Percentiles rank a stretch among this genome's conserved stretches.
Conservation (phyloP, 1,140 invertebrate genomes). For the Ceratina australensis region DNA sequence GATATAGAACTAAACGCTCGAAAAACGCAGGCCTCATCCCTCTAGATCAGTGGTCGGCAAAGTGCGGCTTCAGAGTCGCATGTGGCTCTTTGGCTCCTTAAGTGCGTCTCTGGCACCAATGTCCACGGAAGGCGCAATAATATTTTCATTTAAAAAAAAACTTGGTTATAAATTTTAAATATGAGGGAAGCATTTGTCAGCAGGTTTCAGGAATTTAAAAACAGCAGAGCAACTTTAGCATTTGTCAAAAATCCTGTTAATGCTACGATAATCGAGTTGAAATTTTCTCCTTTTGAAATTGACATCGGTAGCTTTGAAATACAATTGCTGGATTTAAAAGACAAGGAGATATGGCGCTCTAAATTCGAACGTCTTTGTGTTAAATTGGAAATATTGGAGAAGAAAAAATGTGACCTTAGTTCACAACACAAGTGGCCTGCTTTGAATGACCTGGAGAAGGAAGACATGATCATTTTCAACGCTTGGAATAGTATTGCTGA, state of each 20-base stretch:
- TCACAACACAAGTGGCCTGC: slow-evolving; percentile 11
- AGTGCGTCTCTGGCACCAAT: too few relatives aligned
- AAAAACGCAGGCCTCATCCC: too few relatives aligned
- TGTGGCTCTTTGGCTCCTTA: too few relatives aligned
- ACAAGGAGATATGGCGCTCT: slow-evolving; percentile 53
- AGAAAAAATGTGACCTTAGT: slow-evolving; percentile 14
- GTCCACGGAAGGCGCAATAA: too few relatives aligned
- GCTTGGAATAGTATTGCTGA: slow-evolving; percentile 7
- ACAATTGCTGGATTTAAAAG: slow-evolving; percentile 66
- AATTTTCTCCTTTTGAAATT: slow-evolving; percentile 62
- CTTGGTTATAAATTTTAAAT: slow-evolving; percentile 67
- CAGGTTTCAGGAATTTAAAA: slow-evolving; percentile 15
- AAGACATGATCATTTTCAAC: slow-evolving; percentile 19
- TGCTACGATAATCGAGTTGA: slow-evolving; percentile 58
- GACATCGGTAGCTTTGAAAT: slow-evolving; percentile 62
- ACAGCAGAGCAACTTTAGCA: slow-evolving; percentile 55
- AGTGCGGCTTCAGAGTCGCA: too few relatives aligned
- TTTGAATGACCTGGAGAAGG: slow-evolving; percentile 13
- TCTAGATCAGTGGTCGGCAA: too few relatives aligned
- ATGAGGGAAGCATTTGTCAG: slow-evolving; percentile 14
- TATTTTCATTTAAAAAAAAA: too few relatives aligned
- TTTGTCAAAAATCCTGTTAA: slow-evolving; percentile 66
- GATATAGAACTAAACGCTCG: too few relatives aligned
- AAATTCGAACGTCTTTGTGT: slow-evolving; percentile 16
- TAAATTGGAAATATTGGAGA: slow-evolving; percentile 17